Conservation (phyloP, 1,140 invertebrate species). For the Subanguina moxae region DNA sequence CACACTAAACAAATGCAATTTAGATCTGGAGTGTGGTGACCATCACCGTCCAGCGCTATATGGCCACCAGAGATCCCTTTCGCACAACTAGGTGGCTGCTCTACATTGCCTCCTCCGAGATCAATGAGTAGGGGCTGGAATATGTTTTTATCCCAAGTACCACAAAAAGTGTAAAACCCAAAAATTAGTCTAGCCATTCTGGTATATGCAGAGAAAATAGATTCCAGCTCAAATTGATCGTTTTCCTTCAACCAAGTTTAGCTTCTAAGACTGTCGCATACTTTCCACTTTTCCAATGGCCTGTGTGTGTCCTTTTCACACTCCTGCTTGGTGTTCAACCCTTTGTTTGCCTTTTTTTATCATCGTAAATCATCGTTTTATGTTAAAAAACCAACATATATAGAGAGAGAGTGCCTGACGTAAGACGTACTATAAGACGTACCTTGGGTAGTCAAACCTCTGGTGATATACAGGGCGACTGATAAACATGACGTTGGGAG, state of each 20-base stretch:
- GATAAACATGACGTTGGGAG: too few relatives aligned
- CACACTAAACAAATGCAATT: slow-evolving; percentile 16
- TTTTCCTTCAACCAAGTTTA: background rate
- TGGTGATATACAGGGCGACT: too few relatives aligned
- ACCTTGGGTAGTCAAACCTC: too few relatives aligned
- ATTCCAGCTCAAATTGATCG: background rate
- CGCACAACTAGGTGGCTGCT: slow-evolving; percentile 38
- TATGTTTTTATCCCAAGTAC: background rate
- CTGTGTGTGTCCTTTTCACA: too few relatives aligned
- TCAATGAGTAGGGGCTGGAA: slow-evolving; percentile 30
- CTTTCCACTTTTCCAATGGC: too few relatives aligned
- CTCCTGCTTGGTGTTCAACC: too few relatives aligned
- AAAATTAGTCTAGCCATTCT: background rate
- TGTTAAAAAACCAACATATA: too few relatives aligned
- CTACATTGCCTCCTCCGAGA: slow-evolving; percentile 32
- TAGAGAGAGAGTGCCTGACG: too few relatives aligned
- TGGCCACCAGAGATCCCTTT: slow-evolving; percentile 52
- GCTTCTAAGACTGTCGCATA: too few relatives aligned
- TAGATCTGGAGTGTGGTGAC: slow-evolving; percentile 53
- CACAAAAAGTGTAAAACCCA: background rate
- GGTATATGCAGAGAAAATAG: background rate
- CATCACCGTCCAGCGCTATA: slow-evolving; percentile 48
- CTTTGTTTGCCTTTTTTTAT: too few relatives aligned
- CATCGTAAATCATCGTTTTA: too few relatives aligned
- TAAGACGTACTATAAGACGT: too few relatives aligned